These are phyloP conservation scores for Tanytarsus gracilentus DNA, from an alignment of 2,888 invertebrate species.

Conservation along the genomic window DNA sequence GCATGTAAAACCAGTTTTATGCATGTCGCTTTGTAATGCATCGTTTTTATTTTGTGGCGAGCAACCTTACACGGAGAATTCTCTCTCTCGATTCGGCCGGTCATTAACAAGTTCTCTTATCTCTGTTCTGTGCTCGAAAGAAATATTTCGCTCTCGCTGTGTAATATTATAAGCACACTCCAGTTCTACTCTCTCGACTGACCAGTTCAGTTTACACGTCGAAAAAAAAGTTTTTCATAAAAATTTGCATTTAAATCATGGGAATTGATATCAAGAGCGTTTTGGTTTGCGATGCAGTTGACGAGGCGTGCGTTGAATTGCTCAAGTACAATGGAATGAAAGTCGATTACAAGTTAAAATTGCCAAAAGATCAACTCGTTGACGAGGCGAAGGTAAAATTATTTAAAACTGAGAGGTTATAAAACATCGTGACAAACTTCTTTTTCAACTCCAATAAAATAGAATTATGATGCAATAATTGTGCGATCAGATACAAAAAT, in stretches of 20 bases:
- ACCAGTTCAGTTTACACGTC: background rate
- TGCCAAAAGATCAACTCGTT: slow-evolving; percentile 69
- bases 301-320: slow-evolving; percentile 73
- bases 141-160: too few relatives aligned
- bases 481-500: slow-evolving; percentile 94
- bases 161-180: too few relatives aligned
- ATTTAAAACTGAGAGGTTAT: slow-evolving; percentile 13
- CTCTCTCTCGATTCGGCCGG: too few relatives aligned
- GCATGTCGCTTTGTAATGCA: too few relatives aligned
- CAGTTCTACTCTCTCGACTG: too few relatives aligned
- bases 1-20: too few relatives aligned
- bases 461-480: slow-evolving; percentile 85
- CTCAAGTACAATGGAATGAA: slow-evolving; percentile 66
- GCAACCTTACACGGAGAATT: too few relatives aligned
- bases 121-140: too few relatives aligned
- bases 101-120: too few relatives aligned
- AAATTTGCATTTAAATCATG: slow-evolving; percentile 41
- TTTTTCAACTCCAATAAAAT: slow-evolving; percentile 29
- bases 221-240: background rate
- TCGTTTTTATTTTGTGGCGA: too few relatives aligned
- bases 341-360: slow-evolving; percentile 60
- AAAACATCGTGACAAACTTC: slow-evolving; percentile 10
- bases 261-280: slow-evolving; percentile 63
- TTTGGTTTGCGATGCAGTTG: slow-evolving; percentile 88
- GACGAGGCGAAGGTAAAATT: slow-evolving; percentile 68